A percentile compares a stretch with the other conserved stretches of the same genome.
Evolutionary conservation across 2,888 invertebrate genomes (phyloP).

Genomic region (Drosophila mettleri): DNA sequence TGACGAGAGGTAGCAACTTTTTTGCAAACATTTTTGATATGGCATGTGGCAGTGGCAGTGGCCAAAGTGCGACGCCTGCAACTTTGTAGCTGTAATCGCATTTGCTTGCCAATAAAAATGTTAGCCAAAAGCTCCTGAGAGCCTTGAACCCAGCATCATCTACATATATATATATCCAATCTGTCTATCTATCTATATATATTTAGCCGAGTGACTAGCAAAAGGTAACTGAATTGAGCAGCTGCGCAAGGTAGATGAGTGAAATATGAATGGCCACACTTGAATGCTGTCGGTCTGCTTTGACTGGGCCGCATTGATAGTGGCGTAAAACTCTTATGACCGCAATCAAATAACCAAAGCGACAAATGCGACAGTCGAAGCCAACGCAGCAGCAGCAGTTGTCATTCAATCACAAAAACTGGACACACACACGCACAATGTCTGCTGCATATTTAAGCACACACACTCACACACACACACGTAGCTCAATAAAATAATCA

Average conservation of each 20-base stretch:
- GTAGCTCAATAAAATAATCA: constrained; percentile 39
- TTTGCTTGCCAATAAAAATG: constrained; percentile 68
- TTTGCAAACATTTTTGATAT: constrained; percentile 27
- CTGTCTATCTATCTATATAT: too few species aligned
- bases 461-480: not conserved
- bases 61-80: constrained; percentile 23
- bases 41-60: not conserved
- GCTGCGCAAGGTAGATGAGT: constrained; percentile 10
- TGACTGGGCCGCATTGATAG: constrained; percentile 43
- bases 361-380: constrained; percentile 51
- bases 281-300: not conserved
- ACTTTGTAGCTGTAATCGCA: constrained; percentile 54
- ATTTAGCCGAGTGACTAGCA: constrained; percentile 8
- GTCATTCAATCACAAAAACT: constrained; percentile 30
- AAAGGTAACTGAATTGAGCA: constrained; percentile 14
- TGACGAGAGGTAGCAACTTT: constrained; percentile 7
- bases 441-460: constrained; percentile 12
- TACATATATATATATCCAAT: not conserved
- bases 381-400: not conserved
- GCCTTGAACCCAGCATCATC: constrained; percentile 4
- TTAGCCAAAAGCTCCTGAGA: constrained; percentile 43
- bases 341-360: constrained; percentile 71
- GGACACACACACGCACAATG: constrained; percentile 4
- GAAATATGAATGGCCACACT: constrained; percentile 30
- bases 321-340: constrained; percentile 65